Evolutionary conservation across 1,140 invertebrate species (phyloP), one percentile per base, ranked within the genome.

Genomic region (Thaumatotibia leucotreta): DNA sequence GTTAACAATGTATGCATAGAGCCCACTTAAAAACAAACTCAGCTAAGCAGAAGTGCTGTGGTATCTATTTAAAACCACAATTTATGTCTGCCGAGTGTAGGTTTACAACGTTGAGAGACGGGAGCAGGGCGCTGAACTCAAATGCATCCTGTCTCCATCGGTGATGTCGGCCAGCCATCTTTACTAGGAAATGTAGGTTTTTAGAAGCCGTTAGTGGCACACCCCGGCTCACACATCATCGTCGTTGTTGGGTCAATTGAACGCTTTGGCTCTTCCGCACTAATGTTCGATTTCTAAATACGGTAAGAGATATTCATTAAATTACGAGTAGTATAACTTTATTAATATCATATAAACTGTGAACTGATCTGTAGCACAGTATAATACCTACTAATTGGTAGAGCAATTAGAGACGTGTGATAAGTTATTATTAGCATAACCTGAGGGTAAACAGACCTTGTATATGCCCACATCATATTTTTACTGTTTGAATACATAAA

Each of bases 161-260:
- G 72, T 61, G 71, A 80, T 80, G 80, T 83, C 72, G 76, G 76
- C 69, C 77, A 71, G 72, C 68, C 72, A 70, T 79, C 80, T 84
- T 65, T 81, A 84, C 80, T 80, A 79, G 84, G 86, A 81, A 86
- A 88, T 86, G 84, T 82, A 69, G 76, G 86, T 86, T 86, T 85
- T 83, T 73, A 84, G 82, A 82, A 84, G 76, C 77, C 74, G 81
- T 85, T 82, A 85, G 76, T 78, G 74, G 74, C 76, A 76, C 82
- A 78, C 68, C 69, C 69, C 70, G 70, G 63, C 75, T 69, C 67
- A 73, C 73, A 69, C 77, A 79, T 79, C 76, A 79, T 76, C 74
- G 67, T 66, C 63, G 74, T 70, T n/a, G n/a, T n/a, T 74, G 73
- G 83, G 78, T 83, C 77, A 83, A 77, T 79, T 72, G 73, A 72